These are phyloP conservation scores for Eulemur coronatus DNA, from an alignment of 2,797 vertebrate species.

Conservation along the genomic window DNA sequence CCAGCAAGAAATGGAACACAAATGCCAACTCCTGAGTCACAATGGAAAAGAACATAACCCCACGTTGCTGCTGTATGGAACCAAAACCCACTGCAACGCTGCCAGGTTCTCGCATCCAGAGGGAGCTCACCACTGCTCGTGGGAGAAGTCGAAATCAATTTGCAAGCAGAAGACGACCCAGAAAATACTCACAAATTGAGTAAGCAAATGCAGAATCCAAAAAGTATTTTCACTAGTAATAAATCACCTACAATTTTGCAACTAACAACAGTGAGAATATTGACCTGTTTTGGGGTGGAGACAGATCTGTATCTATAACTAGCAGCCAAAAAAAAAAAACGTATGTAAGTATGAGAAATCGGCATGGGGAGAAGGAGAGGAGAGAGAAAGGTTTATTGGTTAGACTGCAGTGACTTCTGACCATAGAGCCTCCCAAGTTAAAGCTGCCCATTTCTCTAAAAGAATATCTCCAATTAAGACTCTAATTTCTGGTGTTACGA, in stretches of 20 bases:
- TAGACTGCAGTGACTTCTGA: background rate
- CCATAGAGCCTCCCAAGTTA: background rate
- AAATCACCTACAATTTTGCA: constrained; percentile 73
- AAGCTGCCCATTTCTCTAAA: background rate
- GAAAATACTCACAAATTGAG: constrained; percentile 73
- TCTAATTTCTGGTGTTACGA: background rate
- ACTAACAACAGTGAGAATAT: constrained; percentile 45
- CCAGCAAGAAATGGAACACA: constrained; percentile 17
- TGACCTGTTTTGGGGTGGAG: background rate
- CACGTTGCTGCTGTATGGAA: background rate
- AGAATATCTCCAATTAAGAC: background rate
- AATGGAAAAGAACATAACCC: constrained; percentile 11
- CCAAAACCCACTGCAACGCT: constrained; percentile 6
- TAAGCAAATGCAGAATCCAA: constrained; percentile 76
- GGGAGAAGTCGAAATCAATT: constrained; percentile 77
- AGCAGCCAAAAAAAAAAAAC: background rate
- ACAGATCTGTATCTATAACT: background rate
- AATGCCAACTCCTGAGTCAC: constrained; percentile 34
- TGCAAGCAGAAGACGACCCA: constrained; percentile 66
- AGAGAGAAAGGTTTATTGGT: background rate
- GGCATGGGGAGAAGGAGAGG: background rate
- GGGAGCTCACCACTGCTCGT: background rate
- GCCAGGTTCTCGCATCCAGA: constrained; percentile 10
- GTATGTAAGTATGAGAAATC: background rate
- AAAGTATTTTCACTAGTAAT: constrained; percentile 59